Base-by-base conservation (phyloP, 2,113 vertebrate genomes). In the Vireo altiloquus region DNA sequence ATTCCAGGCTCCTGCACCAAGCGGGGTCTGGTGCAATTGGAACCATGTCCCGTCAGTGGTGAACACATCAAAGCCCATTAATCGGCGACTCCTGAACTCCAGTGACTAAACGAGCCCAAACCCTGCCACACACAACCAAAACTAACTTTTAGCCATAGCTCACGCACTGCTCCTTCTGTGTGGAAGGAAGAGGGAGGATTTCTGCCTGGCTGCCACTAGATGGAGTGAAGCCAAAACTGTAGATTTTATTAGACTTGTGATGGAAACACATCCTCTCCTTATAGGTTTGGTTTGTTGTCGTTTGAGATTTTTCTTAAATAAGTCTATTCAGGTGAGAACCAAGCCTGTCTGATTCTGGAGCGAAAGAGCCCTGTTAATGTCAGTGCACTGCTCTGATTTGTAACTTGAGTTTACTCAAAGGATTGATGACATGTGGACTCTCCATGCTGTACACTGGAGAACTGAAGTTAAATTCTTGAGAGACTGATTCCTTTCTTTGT, bases 191-290 rank as follows among this genome's bases (percentile, higher is more conserved):
- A 37, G 50, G 35, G 46, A 90, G 71, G 57, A 79, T 87, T 96
- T 94, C 83, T 93, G 49, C 59, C 46, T 70, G 3, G 35, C 89
- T 87, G 94, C 96, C 96, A 85, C 96, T 96, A 97, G 97, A 97
- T 97, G 97, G 96, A 94, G 95, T 63, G 93, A 92, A 92, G 93
- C 87, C 94, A 97, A 97, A 97, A 85, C 49, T 69, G 53, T 35
- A 61, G 33, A 35, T 66, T 56, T 88, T 49, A 50, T 70, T 74
- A 64, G 25, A 19, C 30, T 78, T 83, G n/a, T 7, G 5, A 11
- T 49, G 28, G 60, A 78, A 92, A 75, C 1, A 1, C 40, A 40
- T 39, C 28, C 8, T 56, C 75, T 82, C 64, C 42, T 37, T 23
- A 5, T 8, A n/a, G 15, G 18, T 60, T 60, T 60, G 37, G 6